Base-by-base conservation (phyloP, 2,113 vertebrate genomes). In the Phoenicopterus ruber region DNA sequence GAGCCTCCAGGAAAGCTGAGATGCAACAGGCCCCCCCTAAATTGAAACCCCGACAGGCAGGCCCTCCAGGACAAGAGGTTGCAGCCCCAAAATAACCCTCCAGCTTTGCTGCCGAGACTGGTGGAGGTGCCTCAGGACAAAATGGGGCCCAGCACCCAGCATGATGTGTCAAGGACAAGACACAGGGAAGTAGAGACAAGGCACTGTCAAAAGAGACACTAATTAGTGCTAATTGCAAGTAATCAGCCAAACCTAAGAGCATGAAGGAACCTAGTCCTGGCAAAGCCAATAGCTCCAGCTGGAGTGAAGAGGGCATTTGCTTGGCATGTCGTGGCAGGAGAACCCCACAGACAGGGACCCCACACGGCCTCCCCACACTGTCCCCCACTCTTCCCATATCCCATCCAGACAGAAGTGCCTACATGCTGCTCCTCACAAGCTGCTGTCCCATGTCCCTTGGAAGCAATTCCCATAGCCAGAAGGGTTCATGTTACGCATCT, bases 221-320 rank as follows among this genome's bases (percentile, higher is more conserved):
- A 82, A 96, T 95, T 89, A 82, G 36, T 87, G 65, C 61, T 95
- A 96, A 89, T 93, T 96, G 95, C 91, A 89, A 89, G 42, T 62
- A 84, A 71, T 36, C 70, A 42, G 81, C 59, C 63, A 58, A 62
- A 90, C 38, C 78, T 57, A 77, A 62, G 55, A 90, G 50, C 55
- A 3, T 6, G 72, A 78, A 88, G 88, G 82, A 86, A 8, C 18
- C 52, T n/a, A 65, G 66, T 47, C 24, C 76, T 78, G 59, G 67
- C 80, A 84, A 73, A 91, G 86, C 54, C 5, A 2, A 28, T 0
- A 69, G 82, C 55, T 79, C 84, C 46, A 70, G 65, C 50, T 52
- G 38, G 55, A 50, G 29, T 5, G 25, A 63, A 38, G 29, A 78
- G 65, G 32, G 40, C 62, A 66, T 54, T 28, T 65, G 50, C 24